These are phyloP conservation scores for Gnathonemus longibarbis DNA, from an alignment of 2,113 vertebrate species.

Conservation along the genomic window DNA sequence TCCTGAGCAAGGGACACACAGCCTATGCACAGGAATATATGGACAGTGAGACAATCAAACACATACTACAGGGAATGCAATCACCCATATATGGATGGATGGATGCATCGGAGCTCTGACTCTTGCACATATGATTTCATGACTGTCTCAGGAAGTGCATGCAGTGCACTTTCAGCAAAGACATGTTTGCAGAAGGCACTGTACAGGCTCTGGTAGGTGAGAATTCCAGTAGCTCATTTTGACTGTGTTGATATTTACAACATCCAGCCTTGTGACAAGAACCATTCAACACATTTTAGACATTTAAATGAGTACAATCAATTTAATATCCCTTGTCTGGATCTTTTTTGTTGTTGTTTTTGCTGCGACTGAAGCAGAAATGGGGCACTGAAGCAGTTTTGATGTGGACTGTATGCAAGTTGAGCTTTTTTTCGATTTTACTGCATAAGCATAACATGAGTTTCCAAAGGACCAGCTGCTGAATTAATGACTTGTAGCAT, in stretches of 20 bases:
- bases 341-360: background rate
- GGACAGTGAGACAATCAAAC: background rate
- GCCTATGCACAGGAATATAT: background rate
- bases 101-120: background rate
- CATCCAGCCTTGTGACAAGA: background rate
- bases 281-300: background rate
- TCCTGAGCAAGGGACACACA: background rate
- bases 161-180: background rate
- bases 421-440: background rate
- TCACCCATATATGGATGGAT: background rate
- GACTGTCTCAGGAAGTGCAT: background rate
- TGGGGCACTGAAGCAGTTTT: background rate
- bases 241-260: background rate
- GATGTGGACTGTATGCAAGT: background rate
- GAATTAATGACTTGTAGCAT: slow-evolving; percentile 5
- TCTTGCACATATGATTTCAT: background rate
- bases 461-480: background rate
- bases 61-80: background rate
- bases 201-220: background rate
- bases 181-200: background rate
- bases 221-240: background rate
- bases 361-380: background rate
- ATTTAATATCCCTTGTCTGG: background rate
- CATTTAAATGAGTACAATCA: background rate
- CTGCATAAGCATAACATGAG: background rate